Base-by-base conservation (phyloP, 1,140 invertebrate genomes). In the Sogatella furcifera region DNA sequence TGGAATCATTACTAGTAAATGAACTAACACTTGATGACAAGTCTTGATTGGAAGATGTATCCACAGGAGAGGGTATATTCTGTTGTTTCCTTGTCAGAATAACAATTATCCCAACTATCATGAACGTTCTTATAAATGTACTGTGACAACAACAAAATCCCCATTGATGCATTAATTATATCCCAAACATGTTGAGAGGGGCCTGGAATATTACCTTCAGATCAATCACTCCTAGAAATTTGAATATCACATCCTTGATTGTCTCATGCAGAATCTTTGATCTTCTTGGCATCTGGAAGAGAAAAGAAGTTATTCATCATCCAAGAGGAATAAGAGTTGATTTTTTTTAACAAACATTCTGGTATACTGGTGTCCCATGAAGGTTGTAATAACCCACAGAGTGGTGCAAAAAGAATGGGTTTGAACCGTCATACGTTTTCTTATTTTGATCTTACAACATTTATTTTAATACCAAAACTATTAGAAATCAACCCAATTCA, bases 211-310 rank as follows among this genome's bases (percentile, higher is more conserved):
- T 34, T 56, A 14, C 55, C 55, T 19, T 34, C 14, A 56, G 34
- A 24, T 34, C 24, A 38, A 56, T 15, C 34, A 28, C 10, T 15
- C 24, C 31, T 28, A 5, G 19, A 14, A 15, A 15, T 11, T 14
- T 14, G 14, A 56, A 24, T 38, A 56, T 28, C 10, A 24, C 55
- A 19, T 15, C 15, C 31, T 56, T 56, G n/a, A 54, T 24, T 24
- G 31, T 15, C 42, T 38, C 28, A 56, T 56, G 21, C 10, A 24
- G 21, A 31, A 28, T 41, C 17, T 15, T 21, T 17, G 55, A 41
- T 28, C 10, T 21, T 56, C 55, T 28, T 3, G 55, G 55, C 55
- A 56, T 56, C 55, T 56, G 55, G n/a, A 56, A 56, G 31, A 54
- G 22, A n/a, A 8, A 54, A 15, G 21, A 49, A 19, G 46, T 49